Evolutionary conservation across 1,140 invertebrate genomes (phyloP), one percentile per base, ranked within the genome.

Genomic region (Aphis craccivora): DNA sequence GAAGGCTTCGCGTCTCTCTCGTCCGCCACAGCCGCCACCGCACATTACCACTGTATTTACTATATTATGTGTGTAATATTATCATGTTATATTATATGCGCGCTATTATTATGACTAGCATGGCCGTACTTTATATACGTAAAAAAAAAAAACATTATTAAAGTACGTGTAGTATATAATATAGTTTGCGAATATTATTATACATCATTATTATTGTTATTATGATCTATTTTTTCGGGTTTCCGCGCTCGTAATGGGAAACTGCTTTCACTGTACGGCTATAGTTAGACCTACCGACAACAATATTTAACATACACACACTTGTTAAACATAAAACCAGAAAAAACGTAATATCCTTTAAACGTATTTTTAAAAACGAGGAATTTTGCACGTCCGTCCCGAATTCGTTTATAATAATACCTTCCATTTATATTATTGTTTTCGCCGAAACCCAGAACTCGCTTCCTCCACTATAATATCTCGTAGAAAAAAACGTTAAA

Each of bases 361-460:
- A 14, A 20, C 11, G 45, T 51, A 43, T 43, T 45, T 48, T 23
- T 7, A 20, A 45, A 83, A 30, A 87, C 84, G 4, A n/a, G 25
- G 25, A 87, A 48, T 87, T 87, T 87, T 45, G 11, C 11, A 87
- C 43, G 43, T 87, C 43, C 14, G 43, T 48, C 45, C 43, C 84
- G 25, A 87, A 87, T 48, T 11, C 30, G 30, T 76, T 76, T n/a
- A 76, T n/a, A 67, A 76, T 67, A 67, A 30, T n/a, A 76, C 60
- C 60, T 76, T 76, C n/a, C 60, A 18, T 76, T 76, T 76, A n/a
- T 76, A n/a, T 76, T n/a, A 76, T 76, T n/a, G 60, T 76, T 76
- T 76, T 18, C 30, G 60, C 25, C 30, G 14, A 76, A n/a, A 67
- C 60, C 60, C 60, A n/a, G 60, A 67, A 76, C 60, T 76, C 60